Evolutionary conservation across 2,888 invertebrate species (phyloP).

Genomic region (Eledone cirrhosa): DNA sequence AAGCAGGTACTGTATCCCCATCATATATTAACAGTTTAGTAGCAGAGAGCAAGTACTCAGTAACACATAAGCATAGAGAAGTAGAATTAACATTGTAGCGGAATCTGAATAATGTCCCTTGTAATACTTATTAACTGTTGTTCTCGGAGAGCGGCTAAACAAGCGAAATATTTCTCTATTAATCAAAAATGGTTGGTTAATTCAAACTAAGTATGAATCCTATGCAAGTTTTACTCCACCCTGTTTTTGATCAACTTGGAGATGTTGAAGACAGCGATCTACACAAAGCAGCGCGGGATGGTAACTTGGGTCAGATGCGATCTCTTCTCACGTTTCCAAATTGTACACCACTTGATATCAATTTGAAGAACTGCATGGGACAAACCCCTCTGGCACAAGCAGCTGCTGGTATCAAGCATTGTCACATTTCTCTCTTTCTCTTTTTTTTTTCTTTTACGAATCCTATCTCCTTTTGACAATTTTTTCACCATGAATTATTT

Average conservation of each 20-base stretch:
- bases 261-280: constrained; percentile 23
- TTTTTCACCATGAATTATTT: too few species aligned
- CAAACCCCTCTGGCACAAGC: constrained; percentile 16
- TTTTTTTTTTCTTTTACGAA: background rate
- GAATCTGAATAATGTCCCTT: too few species aligned
- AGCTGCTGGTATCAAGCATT: constrained; percentile 10
- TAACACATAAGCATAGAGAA: too few species aligned
- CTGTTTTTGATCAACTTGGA: constrained; percentile 20
- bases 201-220: constrained; percentile 5
- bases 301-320: constrained; percentile 7
- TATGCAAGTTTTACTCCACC: constrained; percentile 9
- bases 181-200: too few species aligned
- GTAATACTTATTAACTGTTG: too few species aligned
- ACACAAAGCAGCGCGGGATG: background rate
- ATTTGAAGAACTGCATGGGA: constrained; percentile 8
- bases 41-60: too few species aligned
- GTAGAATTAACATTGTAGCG: too few species aligned
- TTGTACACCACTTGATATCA: background rate
- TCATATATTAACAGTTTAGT: too few species aligned
- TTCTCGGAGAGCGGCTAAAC: too few species aligned
- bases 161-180: too few species aligned
- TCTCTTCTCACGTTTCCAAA: background rate
- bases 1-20: too few species aligned
- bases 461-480: too few species aligned
- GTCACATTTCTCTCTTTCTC: background rate